These are phyloP conservation scores for Hyposoter dolosus DNA, from an alignment of 2,888 invertebrate species.

Conservation along the genomic window DNA sequence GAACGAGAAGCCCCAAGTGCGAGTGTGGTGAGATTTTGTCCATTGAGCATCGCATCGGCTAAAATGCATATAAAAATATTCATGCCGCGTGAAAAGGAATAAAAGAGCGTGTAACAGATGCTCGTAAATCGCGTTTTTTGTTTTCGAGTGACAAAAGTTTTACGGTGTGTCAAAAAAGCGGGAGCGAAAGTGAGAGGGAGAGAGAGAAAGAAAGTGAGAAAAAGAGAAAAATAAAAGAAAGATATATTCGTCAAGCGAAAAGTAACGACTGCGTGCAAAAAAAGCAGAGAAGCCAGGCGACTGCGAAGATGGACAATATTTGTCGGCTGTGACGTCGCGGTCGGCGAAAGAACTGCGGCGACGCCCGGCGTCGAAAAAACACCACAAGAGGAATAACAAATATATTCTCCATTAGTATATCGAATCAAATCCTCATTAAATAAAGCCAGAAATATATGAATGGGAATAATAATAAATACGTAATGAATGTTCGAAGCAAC, in stretches of 20 bases:
- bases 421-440: conserved; percentile 39
- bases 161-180: conserved; percentile 55
- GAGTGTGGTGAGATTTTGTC: conserved; percentile 73
- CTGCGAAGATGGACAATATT: conserved; percentile 81
- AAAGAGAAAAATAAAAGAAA: conserved; percentile 52
- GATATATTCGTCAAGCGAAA: conserved; percentile 52
- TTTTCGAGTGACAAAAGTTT: conserved; percentile 58
- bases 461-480: conserved; percentile 14
- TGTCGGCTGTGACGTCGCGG: conserved; percentile 83
- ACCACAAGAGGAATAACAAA: conserved; percentile 69
- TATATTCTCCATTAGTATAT: conserved; percentile 61
- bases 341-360: conserved; percentile 85
- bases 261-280: conserved; percentile 64
- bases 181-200: conserved; percentile 20
- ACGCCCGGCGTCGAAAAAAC: conserved; percentile 79
- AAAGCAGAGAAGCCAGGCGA: conserved; percentile 67
- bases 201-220: conserved; percentile 19
- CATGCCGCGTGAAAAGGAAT: conserved; percentile 7
- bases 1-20: conserved; percentile 57
- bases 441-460: conserved; percentile 31
- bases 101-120: conserved; percentile 33
- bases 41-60: conserved; percentile 69
- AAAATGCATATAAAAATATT: conserved; percentile 17
- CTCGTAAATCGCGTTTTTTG: conserved; percentile 35
- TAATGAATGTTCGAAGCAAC: conserved; percentile 60